Percentiles rank a stretch among this genome's conserved stretches.
Evolutionary conservation across 2,113 vertebrate genomes (phyloP).

Genomic region (Euleptes europaea): DNA sequence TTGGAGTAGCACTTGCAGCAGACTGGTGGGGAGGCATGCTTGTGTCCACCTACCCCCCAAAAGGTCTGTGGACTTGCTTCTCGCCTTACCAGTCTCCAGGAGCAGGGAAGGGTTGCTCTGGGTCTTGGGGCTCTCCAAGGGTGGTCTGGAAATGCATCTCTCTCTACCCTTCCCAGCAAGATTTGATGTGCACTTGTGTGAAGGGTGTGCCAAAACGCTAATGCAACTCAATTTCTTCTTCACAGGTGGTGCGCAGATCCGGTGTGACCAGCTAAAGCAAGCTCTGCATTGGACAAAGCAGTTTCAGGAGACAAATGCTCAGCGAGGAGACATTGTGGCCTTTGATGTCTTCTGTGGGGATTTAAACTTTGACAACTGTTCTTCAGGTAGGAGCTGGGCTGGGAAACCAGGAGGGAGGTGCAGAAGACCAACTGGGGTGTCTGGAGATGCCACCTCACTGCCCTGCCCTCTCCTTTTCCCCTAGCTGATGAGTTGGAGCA

Average conservation of each 20-base stretch:
- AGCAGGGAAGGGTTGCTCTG: too few species aligned
- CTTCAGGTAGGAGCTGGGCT: conserved; percentile 61
- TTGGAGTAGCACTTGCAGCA: too few species aligned
- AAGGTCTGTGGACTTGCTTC: too few species aligned
- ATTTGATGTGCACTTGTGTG: not conserved
- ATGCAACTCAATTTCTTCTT: too few species aligned
- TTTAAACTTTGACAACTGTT: conserved; percentile 91
- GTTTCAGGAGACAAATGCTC: conserved; percentile 21
- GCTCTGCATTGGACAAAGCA: conserved; percentile 74
- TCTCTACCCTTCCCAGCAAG: too few species aligned
- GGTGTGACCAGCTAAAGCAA: conserved; percentile 11
- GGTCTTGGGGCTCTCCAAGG: not conserved
- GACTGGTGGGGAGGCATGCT: too few species aligned
- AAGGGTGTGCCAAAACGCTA: not conserved
- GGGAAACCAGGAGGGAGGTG: fast-evolving
- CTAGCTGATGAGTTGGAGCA: conserved; percentile 80
- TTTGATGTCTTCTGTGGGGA: conserved; percentile 89
- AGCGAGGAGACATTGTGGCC: conserved; percentile 72
- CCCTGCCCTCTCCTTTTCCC: fast-evolving
- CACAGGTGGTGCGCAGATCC: not conserved
- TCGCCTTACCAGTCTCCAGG: too few species aligned
- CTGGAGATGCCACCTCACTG: not conserved
- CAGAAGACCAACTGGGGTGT: fast-evolving
- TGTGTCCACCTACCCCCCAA: too few species aligned
- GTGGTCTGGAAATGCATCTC: not conserved